phyloP scores from a whole-genome alignment of 2,113 vertebrate genomes.

The Ifrita kowaldi region DNA sequence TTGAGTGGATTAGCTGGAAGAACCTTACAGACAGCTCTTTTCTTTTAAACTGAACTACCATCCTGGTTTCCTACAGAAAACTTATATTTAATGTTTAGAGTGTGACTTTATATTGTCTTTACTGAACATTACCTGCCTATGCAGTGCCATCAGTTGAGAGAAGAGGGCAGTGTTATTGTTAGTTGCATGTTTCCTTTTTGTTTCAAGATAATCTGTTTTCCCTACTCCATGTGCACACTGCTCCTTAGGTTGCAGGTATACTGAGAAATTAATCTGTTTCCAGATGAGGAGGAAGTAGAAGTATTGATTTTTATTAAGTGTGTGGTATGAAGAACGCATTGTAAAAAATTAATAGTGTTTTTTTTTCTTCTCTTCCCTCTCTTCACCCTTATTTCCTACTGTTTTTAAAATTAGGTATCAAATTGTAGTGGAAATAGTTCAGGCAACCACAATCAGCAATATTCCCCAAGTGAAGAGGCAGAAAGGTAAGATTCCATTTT shows the following conservation, averaged over 20 bases:
- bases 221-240: neutral
- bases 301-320: neutral
- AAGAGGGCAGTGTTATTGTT: neutral
- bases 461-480: slow-evolving; percentile 95
- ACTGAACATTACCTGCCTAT: neutral
- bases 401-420: slow-evolving; percentile 85
- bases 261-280: neutral
- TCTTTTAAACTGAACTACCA: neutral
- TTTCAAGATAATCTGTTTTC: neutral
- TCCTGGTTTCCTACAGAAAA: neutral
- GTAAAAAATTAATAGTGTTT: neutral
- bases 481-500: slow-evolving; percentile 83
- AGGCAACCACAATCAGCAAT: slow-evolving; percentile 95
- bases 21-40: neutral
- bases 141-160: neutral
- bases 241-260: neutral
- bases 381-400: neutral
- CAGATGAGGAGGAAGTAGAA: neutral
- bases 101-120: neutral
- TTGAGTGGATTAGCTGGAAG: neutral
- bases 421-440: slow-evolving; percentile 98
- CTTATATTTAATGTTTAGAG: neutral
- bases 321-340: neutral
- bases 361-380: neutral
- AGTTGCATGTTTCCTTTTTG: neutral